Evolutionary conservation across 1,140 invertebrate genomes (phyloP).

Genomic region (Dreissena rostriformis): DNA sequence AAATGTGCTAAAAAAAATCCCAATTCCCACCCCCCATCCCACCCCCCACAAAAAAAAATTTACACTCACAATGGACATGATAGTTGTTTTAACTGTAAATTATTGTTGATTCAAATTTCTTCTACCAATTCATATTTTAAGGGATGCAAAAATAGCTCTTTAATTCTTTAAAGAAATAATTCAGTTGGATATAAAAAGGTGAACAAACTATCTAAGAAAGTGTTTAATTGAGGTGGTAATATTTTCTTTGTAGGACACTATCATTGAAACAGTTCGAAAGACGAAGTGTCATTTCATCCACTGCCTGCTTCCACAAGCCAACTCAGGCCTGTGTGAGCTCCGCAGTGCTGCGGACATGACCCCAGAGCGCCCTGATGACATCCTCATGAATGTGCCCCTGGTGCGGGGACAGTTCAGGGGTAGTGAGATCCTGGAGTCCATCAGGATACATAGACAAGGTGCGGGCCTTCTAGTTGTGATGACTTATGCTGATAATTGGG

Average conservation of each 20-base stretch:
- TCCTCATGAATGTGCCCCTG: conserved; percentile 93
- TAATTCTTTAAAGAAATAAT: neutral
- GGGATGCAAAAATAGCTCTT: neutral
- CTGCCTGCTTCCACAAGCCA: conserved; percentile 92
- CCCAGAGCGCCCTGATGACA: conserved; percentile 82
- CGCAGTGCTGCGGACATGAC: conserved; percentile 58
- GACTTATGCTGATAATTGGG: too few species aligned
- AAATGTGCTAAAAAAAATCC: too few species aligned
- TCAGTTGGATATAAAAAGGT: neutral
- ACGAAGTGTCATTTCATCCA: conserved; percentile 93
- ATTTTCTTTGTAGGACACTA: conserved; percentile 87
- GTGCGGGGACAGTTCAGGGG: conserved; percentile 94
- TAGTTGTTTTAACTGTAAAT: too few species aligned
- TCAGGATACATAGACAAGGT: conserved; percentile 94
- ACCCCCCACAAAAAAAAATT: too few species aligned
- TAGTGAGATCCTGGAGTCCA: conserved; percentile 93
- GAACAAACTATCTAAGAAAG: conserved; percentile 2
- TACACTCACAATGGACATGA: too few species aligned
- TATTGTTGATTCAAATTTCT: too few species aligned
- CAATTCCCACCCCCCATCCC: too few species aligned
- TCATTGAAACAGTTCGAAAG: conserved; percentile 92
- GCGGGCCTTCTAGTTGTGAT: neutral
- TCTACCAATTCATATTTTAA: too few species aligned
- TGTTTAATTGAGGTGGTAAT: neutral
- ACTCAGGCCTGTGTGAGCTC: conserved; percentile 85